Percentiles rank a stretch among this genome's conserved stretches.
phyloP scores from a whole-genome alignment of 2,888 invertebrate genomes.

The Tineola bisselliella region DNA sequence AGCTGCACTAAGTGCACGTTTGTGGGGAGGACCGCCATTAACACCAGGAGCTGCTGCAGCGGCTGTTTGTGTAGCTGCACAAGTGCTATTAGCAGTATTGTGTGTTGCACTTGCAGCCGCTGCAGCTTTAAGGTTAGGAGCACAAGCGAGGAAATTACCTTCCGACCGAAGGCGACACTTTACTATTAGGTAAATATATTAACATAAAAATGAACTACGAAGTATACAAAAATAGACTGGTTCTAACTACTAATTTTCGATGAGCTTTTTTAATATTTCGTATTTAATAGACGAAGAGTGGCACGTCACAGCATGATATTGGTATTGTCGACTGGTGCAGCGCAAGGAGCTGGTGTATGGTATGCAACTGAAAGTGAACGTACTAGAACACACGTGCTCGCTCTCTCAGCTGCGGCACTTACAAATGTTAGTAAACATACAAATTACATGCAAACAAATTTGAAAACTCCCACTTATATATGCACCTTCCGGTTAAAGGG shows the following conservation, averaged over 20 bases:
- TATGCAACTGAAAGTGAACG: conserved; percentile 51
- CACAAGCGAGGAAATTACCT: conserved; percentile 69
- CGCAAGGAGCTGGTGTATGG: conserved; percentile 47
- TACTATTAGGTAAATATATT: conserved; percentile 55
- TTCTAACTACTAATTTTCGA: too few species aligned
- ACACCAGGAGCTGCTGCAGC: conserved; percentile 67
- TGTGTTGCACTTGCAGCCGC: conserved; percentile 75
- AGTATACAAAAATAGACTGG: too few species aligned
- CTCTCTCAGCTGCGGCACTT: conserved; percentile 41
- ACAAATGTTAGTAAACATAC: conserved; percentile 39
- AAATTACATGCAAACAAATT: too few species aligned
- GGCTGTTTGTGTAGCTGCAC: conserved; percentile 74
- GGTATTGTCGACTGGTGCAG: conserved; percentile 38
- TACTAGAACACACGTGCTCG: conserved; percentile 33
- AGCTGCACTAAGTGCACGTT: conserved; percentile 72
- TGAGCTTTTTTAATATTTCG: neutral
- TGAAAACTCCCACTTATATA: too few species aligned
- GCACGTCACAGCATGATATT: conserved; percentile 46
- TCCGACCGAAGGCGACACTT: conserved; percentile 65
- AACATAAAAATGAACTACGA: too few species aligned
- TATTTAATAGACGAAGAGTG: conserved; percentile 31
- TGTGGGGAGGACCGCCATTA: conserved; percentile 71
- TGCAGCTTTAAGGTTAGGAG: conserved; percentile 70
- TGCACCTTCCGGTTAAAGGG: conserved; percentile 44
- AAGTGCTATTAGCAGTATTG: conserved; percentile 72